Conservation (phyloP, 2,113 vertebrate genomes). For the Monarcha castaneiventris region DNA sequence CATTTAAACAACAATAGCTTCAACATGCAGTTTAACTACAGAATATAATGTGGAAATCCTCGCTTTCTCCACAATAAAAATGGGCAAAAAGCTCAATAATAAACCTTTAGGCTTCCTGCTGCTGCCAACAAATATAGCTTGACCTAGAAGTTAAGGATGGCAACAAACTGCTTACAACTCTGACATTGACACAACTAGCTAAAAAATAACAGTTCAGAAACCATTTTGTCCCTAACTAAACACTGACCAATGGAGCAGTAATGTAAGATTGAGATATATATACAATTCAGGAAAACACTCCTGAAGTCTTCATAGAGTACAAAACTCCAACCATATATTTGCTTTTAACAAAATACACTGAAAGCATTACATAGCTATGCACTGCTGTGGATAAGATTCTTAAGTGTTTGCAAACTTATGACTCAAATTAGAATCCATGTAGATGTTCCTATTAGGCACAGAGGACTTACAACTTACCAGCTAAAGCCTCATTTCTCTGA, state of each 20-base stretch:
- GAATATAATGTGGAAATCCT: not conserved
- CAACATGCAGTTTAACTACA: not conserved
- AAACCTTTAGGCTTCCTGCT: not conserved
- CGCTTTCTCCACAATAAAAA: not conserved
- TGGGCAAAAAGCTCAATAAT: not conserved
- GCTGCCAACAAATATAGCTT: not conserved
- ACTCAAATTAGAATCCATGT: not conserved
- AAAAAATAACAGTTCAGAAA: not conserved
- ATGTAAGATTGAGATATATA: rapidly evolving
- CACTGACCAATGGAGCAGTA: not conserved
- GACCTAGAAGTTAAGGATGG: not conserved
- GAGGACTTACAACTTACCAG: not conserved
- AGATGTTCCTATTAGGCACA: not conserved
- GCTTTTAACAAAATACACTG: not conserved
- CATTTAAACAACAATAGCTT: not conserved
- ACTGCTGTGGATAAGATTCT: not conserved
- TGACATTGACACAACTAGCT: not conserved
- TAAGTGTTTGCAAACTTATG: not conserved
- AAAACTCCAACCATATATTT: not conserved
- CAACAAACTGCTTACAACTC: not conserved
- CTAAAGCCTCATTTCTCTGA: not conserved
- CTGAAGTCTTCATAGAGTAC: not conserved
- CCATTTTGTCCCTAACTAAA: not conserved
- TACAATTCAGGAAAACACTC: not conserved
- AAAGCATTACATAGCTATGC: not conserved